These are phyloP conservation scores for Philonicus albiceps DNA, from an alignment of 2,888 invertebrate species.

Conservation along the genomic window DNA sequence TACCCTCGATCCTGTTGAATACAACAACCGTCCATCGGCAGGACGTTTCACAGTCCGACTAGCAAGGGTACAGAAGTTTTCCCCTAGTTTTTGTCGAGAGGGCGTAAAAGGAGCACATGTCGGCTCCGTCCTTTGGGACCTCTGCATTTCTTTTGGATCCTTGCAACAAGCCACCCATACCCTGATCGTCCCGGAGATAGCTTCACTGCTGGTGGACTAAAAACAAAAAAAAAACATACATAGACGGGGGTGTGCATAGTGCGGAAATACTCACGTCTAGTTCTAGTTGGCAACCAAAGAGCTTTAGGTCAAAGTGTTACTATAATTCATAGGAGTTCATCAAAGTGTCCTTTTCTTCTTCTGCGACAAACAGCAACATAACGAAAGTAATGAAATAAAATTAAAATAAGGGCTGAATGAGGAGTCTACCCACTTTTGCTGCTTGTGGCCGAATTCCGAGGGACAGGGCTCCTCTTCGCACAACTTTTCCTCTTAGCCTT, in stretches of 20 bases:
- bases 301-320: constrained; percentile 27
- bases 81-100: constrained; percentile 32
- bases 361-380: not conserved
- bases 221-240: too few species aligned
- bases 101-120: constrained; percentile 34
- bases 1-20: constrained; percentile 45
- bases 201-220: too few species aligned
- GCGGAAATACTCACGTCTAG: not conserved
- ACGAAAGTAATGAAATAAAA: not conserved
- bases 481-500: constrained; percentile 21
- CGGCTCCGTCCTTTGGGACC: constrained; percentile 34
- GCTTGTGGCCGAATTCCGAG: not conserved
- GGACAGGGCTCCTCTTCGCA: not conserved
- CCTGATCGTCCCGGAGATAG: not conserved
- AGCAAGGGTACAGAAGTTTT: constrained; percentile 15
- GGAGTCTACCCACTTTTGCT: not conserved
- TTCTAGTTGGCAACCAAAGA: constrained; percentile 3
- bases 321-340: not conserved
- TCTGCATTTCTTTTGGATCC: constrained; percentile 18
- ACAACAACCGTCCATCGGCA: constrained; percentile 32
- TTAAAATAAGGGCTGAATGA: constrained; percentile 6
- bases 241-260: not conserved
- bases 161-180: not conserved
- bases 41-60: not conserved
- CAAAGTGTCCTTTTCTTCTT: constrained; percentile 16